Conservation (phyloP, 1,140 invertebrate species). For the Pissodes strobi region DNA sequence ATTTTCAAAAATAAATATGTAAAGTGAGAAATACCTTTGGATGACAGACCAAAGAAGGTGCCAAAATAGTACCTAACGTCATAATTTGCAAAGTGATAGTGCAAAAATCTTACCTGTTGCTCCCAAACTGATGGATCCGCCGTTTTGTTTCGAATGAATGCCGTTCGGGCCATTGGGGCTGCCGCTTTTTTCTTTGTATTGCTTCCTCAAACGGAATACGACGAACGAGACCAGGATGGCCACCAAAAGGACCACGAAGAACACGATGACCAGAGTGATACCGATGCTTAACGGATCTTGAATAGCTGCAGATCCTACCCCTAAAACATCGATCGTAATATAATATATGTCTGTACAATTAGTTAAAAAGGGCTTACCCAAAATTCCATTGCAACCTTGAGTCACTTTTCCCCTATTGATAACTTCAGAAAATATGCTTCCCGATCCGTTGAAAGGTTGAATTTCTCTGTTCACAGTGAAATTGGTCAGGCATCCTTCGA, state of each 20-base stretch:
- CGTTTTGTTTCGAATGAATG: constrained; percentile 69
- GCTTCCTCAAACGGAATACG: constrained; percentile 82
- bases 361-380: constrained; percentile 7
- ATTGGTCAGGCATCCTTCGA: constrained; percentile 88
- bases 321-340: constrained; percentile 58
- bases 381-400: constrained; percentile 68
- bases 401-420: constrained; percentile 70
- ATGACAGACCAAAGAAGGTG: too few species aligned
- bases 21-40: too few species aligned
- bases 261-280: constrained; percentile 90
- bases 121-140: constrained; percentile 59
- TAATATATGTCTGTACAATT: too few species aligned
- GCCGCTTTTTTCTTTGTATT: constrained; percentile 79
- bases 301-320: constrained; percentile 72
- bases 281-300: constrained; percentile 88
- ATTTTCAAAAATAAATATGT: too few species aligned
- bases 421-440: constrained; percentile 75
- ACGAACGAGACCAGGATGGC: constrained; percentile 88
- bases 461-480: constrained; percentile 88
- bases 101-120: constrained; percentile 55
- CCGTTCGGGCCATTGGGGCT: constrained; percentile 62
- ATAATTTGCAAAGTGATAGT: background rate
- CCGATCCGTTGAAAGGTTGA: constrained; percentile 85
- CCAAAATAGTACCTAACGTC: too few species aligned
- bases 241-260: constrained; percentile 87